Conservation (phyloP, 2,888 invertebrate species). For the Congeria kusceri region DNA sequence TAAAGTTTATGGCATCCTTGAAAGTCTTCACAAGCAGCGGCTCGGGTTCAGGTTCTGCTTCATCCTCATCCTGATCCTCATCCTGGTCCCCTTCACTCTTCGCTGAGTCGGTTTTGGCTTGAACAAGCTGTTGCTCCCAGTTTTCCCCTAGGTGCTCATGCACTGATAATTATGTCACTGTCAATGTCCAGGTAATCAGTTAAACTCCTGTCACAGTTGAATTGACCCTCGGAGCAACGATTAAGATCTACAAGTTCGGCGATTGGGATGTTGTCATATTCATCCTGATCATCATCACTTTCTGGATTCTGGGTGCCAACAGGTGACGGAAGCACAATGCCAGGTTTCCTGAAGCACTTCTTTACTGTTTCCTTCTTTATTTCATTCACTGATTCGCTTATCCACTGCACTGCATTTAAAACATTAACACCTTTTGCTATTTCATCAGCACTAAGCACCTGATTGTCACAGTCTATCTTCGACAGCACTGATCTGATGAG, state of each 20-base stretch:
- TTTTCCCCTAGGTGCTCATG: not conserved
- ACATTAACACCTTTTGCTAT: slow-evolving; percentile 14
- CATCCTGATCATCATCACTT: not conserved
- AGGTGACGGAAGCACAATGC: no score
- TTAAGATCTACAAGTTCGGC: not conserved
- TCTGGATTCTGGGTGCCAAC: not conserved
- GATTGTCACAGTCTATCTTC: slow-evolving; percentile 17
- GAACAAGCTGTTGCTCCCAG: not conserved
- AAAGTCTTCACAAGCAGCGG: not conserved
- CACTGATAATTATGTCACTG: not conserved
- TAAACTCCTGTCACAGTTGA: not conserved
- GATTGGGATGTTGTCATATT: not conserved
- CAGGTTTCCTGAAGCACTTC: slow-evolving; percentile 1
- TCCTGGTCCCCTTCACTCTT: not conserved
- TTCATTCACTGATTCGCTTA: slow-evolving; percentile 7
- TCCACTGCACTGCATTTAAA: slow-evolving; percentile 14
- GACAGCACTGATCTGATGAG: slow-evolving; percentile 16
- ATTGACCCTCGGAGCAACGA: not conserved
- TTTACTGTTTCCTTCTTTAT: slow-evolving; percentile 1
- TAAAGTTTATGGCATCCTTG: no score
- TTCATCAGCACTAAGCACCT: slow-evolving; percentile 4
- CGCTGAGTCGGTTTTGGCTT: not conserved
- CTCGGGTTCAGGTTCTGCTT: not conserved
- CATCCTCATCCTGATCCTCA: not conserved
- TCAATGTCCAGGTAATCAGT: not conserved